phyloP scores from a whole-genome alignment of 2,888 invertebrate species.

The Tetragnatha montana region DNA sequence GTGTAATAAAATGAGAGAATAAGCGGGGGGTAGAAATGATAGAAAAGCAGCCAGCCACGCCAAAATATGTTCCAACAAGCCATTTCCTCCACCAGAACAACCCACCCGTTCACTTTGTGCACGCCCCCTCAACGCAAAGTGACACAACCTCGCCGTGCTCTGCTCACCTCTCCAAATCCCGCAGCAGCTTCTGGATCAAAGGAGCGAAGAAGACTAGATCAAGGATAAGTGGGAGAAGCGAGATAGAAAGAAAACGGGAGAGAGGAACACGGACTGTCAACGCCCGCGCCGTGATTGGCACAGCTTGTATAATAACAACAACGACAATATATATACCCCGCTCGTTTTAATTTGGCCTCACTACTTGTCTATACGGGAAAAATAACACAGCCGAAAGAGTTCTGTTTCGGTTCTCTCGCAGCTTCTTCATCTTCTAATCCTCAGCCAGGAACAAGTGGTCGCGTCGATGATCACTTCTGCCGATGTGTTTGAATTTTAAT shows the following conservation, averaged over 20 bases:
- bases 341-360: slow-evolving; percentile 58
- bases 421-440: slow-evolving; percentile 27
- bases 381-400: slow-evolving; percentile 43
- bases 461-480: slow-evolving; percentile 1
- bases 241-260: slow-evolving; percentile 7
- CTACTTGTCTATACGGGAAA: slow-evolving; percentile 39
- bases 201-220: slow-evolving; percentile 54
- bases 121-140: slow-evolving; percentile 42
- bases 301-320: slow-evolving; percentile 19
- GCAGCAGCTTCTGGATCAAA: slow-evolving; percentile 64
- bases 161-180: slow-evolving; percentile 20
- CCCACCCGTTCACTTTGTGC: slow-evolving; percentile 21
- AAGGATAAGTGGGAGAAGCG: slow-evolving; percentile 58
- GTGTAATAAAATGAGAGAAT: too few relatives aligned
- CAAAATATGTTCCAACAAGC: neutral
- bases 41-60: too few relatives aligned
- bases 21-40: too few relatives aligned
- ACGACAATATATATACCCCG: neutral
- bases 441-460: slow-evolving; percentile 8
- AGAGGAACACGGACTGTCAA: slow-evolving; percentile 45
- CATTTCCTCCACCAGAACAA: slow-evolving; percentile 9
- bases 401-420: slow-evolving; percentile 18
- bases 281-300: slow-evolving; percentile 63
- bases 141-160: slow-evolving; percentile 52
- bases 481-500: slow-evolving; percentile 50